Percentiles rank a stretch among this genome's conserved stretches.
Evolutionary conservation across 2,113 vertebrate genomes (phyloP).

Genomic region (Regulus satrapa): DNA sequence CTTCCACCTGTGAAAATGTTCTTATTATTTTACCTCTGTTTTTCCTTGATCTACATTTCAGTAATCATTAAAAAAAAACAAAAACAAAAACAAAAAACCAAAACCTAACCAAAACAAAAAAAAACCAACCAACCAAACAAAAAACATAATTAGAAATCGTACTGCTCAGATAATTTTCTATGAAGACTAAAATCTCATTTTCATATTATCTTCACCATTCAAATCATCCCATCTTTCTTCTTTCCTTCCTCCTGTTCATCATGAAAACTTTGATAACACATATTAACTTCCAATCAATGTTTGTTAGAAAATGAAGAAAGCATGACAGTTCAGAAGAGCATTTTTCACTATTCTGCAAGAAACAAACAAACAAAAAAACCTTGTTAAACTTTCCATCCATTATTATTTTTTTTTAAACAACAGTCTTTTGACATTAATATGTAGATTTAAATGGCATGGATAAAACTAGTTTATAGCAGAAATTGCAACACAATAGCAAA

Average conservation of each 20-base stretch:
- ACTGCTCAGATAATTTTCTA: neutral
- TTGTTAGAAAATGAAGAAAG: neutral
- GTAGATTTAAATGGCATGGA: neutral
- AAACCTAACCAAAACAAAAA: too few species aligned
- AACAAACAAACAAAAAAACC: neutral
- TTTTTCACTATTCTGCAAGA: neutral
- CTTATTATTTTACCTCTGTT: neutral
- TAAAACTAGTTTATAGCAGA: neutral
- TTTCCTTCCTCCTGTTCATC: neutral
- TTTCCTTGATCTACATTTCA: neutral
- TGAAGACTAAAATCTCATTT: neutral
- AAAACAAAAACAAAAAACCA: neutral
- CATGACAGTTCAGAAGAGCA: neutral
- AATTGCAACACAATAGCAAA: neutral
- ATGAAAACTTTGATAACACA: neutral
- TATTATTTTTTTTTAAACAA: neutral
- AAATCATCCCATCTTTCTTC: neutral
- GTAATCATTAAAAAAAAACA: neutral
- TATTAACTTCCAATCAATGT: neutral
- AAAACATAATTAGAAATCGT: neutral
- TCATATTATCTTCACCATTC: neutral
- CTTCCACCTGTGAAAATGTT: neutral
- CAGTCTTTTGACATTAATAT: neutral
- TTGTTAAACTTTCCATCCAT: neutral
- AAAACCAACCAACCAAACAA: neutral